Base-by-base conservation (phyloP, 2,113 vertebrate genomes). In the Lynx canadensis region DNA sequence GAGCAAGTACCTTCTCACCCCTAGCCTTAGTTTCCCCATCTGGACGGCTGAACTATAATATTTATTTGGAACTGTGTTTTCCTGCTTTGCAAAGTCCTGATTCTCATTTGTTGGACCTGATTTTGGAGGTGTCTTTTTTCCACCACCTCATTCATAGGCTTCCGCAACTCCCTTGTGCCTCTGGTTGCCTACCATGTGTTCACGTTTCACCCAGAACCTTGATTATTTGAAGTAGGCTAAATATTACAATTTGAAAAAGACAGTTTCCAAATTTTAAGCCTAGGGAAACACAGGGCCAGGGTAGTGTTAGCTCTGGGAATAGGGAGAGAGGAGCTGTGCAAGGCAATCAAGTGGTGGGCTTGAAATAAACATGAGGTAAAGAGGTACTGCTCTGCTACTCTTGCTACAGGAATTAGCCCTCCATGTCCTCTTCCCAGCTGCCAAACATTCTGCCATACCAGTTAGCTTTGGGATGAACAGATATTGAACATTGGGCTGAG, bases 11-110 rank as follows among this genome's bases (percentile, higher is more conserved):
- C 21, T 69, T 88, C 50, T 78, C 60, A n/a, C 76, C 23, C 57
- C 15, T 68, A 76, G 38, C 52, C 27, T 84, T 73, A 84, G 25
- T 68, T 93, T 95, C 11, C 68, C 73, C 15, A 38, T 78, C 65
- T 90, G 52, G 21, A 69, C 68, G 55, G 1, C 57, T 92, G 15
- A 25, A 82, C 45, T 83, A 25, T 89, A 84, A 66, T n/a, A 41
- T 90, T 97, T 86, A 88, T 52, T 25, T 68, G 48, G 33, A 90
- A 33, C 8, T 97, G 7, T 95, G 55, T 19, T 97, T 92, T 87
- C 63, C 25, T 79, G 68, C 18, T 97, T 90, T 88, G 4, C 57
- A 96, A 94, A 95, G 52, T 94, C 41, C 66, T 76, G 63, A 80
- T 92, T 97, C 82, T 97, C 50, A 92, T 83, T 65, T 89, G 27